phyloP scores from a whole-genome alignment of 2,888 invertebrate genomes.

The Brenthis hecate region DNA sequence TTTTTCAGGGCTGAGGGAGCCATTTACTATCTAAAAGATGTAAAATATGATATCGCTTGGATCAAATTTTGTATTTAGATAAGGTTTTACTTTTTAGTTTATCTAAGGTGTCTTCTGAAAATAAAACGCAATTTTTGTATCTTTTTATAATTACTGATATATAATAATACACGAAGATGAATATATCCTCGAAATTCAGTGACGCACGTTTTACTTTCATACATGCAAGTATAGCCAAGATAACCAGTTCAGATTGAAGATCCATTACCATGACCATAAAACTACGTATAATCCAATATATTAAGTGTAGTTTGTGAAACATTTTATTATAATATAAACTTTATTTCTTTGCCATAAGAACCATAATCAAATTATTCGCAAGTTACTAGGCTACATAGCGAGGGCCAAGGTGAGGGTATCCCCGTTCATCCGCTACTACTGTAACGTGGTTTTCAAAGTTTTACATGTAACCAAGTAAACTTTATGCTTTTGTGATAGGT shows the following conservation, averaged over 20 bases:
- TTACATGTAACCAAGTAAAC: not conserved
- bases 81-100: too few relatives aligned
- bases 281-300: conserved; percentile 38
- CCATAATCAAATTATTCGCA: not conserved
- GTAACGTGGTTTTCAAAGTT: conserved; percentile 21
- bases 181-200: not conserved
- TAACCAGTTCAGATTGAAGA: conserved; percentile 21
- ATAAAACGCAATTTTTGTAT: too few relatives aligned
- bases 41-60: too few relatives aligned
- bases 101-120: too few relatives aligned
- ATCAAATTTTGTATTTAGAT: too few relatives aligned
- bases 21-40: too few relatives aligned
- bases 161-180: too few relatives aligned
- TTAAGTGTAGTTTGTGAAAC: not conserved
- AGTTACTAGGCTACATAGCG: conserved; percentile 1
- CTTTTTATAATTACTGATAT: too few relatives aligned
- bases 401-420: conserved; percentile 26
- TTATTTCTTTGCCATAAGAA: not conserved
- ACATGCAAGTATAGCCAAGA: conserved; percentile 1
- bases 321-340: not conserved
- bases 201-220: not conserved
- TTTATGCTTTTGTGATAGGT: not conserved
- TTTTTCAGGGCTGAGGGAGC: too few relatives aligned
- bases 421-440: conserved; percentile 25
- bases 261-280: conserved; percentile 33